Conservation (phyloP, 2,888 invertebrate species). For the Helobdella robusta region DNA sequence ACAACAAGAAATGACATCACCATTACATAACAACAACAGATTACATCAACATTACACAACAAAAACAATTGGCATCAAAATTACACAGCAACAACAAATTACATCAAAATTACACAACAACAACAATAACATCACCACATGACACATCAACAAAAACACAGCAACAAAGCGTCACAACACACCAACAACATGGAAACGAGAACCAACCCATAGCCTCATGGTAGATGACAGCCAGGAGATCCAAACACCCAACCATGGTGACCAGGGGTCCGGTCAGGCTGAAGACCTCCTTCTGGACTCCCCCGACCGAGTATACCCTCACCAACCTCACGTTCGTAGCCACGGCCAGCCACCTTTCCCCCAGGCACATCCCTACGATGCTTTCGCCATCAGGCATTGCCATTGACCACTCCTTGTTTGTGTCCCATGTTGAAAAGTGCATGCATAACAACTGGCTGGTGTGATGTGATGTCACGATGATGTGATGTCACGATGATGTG, state of each 20-base stretch:
- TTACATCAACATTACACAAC: too few relatives aligned
- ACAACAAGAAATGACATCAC: too few relatives aligned
- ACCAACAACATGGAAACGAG: too few relatives aligned
- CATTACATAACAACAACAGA: too few relatives aligned
- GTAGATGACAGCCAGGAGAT: constrained; percentile 59
- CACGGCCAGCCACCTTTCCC: constrained; percentile 66
- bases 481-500: too few relatives aligned
- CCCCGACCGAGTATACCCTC: constrained; percentile 73
- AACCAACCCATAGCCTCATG: constrained; percentile 57
- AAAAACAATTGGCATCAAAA: too few relatives aligned
- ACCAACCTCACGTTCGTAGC: constrained; percentile 67
- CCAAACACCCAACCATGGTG: constrained; percentile 58
- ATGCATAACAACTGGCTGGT: constrained; percentile 66
- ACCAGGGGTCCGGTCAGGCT: constrained; percentile 66
- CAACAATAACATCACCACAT: too few relatives aligned
- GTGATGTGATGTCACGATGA: too few relatives aligned
- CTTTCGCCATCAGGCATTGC: constrained; percentile 71
- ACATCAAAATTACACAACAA: too few relatives aligned
- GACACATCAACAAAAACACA: too few relatives aligned
- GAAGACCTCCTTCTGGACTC: constrained; percentile 72
- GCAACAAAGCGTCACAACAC: too few relatives aligned
- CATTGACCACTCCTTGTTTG: constrained; percentile 75
- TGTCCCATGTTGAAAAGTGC: constrained; percentile 59
- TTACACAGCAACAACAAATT: too few relatives aligned
- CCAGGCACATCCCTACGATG: constrained; percentile 54